Evolutionary conservation across 2,888 invertebrate species (phyloP), one percentile per base, ranked within the genome.

Genomic region (Pseudolycoriella hygida): DNA sequence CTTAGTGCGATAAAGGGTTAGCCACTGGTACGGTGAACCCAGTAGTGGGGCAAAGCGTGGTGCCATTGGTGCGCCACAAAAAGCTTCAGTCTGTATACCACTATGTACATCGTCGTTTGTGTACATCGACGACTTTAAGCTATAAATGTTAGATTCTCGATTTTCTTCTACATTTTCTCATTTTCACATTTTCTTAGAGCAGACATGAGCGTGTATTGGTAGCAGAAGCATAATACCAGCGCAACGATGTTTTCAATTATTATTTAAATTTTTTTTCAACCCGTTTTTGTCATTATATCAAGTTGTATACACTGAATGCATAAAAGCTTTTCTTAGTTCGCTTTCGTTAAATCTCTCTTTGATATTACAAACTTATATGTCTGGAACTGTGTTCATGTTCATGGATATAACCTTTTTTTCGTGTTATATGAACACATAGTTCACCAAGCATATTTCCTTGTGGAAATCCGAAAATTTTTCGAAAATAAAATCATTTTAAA

Each of bases 1-100:
- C 56, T 60, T 63, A 61, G 64, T 61, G 63, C 65, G 64, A 64
- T 65, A 65, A 65, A 64, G 64, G 65, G 65, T 65, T 64, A 65
- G 65, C 65, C 65, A 60, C 64, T 61, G 61, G 63, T 59, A 57
- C 59, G 60, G 60, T 46, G 31, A 40, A 43, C 45, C 45, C 32
- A 41, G 51, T 47, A 50, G 55, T 55, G 62, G 61, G 59, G 61
- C 61, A 64, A 61, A 65, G 62, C 62, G 62, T 60, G 64, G 63
- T 65, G 59, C 62, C 58, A 65, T 64, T 65, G 65, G 65, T 65
- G 64, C 62, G 65, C 64, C 65, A 56, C 65, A 65, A 63, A 63
- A 64, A 64, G 61, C 62, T 63, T 62, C 42, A 38, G n/a, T 15
- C 38, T 43, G 32, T 42, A 14, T 17, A 17, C 25, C 42, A 15